Conservation (phyloP, 2,888 invertebrate species). For the Chironomus tentans region DNA sequence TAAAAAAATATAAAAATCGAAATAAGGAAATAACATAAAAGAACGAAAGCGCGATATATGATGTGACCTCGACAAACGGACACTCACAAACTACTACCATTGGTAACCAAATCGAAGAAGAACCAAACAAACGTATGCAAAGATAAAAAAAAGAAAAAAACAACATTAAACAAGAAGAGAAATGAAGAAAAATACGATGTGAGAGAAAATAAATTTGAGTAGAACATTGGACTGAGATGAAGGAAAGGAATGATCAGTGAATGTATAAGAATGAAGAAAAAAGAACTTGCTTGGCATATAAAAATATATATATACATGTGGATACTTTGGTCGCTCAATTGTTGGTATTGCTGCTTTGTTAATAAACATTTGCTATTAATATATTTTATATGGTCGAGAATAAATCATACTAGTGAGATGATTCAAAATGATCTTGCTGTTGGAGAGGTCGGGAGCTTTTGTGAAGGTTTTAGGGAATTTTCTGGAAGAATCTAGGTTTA, state of each 20-base stretch:
- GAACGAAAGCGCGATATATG: constrained; percentile 26
- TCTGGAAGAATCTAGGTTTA: no score
- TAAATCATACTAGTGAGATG: no score
- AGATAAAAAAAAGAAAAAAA: constrained; percentile 21
- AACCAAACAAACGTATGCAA: constrained; percentile 16
- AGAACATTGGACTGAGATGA: neutral
- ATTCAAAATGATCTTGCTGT: no score
- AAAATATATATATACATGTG: no score
- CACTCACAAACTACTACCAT: constrained; percentile 42
- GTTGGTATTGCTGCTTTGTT: no score
- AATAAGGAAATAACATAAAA: constrained; percentile 12
- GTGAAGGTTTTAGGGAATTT: no score
- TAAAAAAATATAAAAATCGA: neutral
- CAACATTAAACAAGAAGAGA: constrained; percentile 24
- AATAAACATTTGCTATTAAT: no score
- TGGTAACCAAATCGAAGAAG: constrained; percentile 30
- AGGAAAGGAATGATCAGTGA: constrained; percentile 20
- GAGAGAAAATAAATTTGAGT: constrained; percentile 1
- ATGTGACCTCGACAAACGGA: constrained; percentile 40
- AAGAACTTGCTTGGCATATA: no score
- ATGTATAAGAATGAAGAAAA: no score
- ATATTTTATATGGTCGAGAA: no score
- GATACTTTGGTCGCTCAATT: no score
- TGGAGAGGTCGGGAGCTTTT: no score
- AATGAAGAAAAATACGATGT: constrained; percentile 17